Evolutionary conservation across 2,888 invertebrate species (phyloP).

Genomic region (Dione vanillae): DNA sequence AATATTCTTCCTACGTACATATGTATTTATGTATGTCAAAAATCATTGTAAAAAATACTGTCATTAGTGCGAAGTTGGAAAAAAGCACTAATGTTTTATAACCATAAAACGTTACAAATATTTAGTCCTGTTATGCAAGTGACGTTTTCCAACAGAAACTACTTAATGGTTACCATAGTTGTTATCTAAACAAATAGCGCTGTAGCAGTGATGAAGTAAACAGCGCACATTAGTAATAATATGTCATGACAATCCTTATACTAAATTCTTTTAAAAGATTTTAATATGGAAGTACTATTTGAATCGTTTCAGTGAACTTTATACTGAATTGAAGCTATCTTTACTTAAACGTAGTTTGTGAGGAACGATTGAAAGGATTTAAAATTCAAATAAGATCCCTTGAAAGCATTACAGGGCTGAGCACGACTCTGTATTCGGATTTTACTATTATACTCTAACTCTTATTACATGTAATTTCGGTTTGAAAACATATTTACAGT

Average conservation of each 20-base stretch:
- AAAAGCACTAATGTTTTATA: no score
- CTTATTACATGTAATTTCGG: neutral
- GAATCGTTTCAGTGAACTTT: conserved; percentile 12
- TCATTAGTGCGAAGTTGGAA: no score
- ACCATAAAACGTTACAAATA: no score
- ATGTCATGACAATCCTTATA: neutral
- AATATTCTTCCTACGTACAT: no score
- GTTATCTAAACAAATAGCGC: no score
- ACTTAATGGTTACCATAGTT: no score
- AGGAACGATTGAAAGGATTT: conserved; percentile 18
- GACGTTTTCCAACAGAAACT: no score
- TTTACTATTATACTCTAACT: neutral
- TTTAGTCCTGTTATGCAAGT: no score
- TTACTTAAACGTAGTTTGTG: conserved; percentile 23
- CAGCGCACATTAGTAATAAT: neutral
- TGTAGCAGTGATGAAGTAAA: neutral
- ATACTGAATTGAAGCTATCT: conserved; percentile 9
- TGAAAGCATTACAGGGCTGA: conserved; percentile 10
- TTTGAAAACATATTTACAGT: neutral
- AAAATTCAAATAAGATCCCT: conserved; percentile 27
- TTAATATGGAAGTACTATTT: conserved; percentile 16
- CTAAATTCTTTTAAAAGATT: neutral
- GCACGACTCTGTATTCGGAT: neutral
- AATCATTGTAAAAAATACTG: no score
- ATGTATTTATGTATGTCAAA: no score